These are phyloP conservation scores for Prunella fulvescens DNA, from an alignment of 2,113 vertebrate genomes.

Conservation along the genomic window DNA sequence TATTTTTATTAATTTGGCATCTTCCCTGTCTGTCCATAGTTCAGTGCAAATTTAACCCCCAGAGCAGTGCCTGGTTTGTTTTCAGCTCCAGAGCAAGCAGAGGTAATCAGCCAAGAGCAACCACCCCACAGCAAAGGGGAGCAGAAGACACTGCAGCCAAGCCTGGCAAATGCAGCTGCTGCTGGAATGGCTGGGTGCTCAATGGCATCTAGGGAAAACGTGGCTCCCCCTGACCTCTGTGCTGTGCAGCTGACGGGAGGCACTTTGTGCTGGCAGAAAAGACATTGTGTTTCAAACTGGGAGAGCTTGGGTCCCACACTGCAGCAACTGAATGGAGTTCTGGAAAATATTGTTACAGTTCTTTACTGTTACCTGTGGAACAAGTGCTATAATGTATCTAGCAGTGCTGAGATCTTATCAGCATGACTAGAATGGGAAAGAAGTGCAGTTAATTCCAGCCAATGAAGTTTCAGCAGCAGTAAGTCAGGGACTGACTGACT, in stretches of 20 bases:
- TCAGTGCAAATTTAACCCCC: background rate
- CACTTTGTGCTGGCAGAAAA: background rate
- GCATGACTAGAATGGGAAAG: accelerated
- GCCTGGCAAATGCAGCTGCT: background rate
- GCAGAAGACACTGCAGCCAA: background rate
- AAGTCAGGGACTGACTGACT: background rate
- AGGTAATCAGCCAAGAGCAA: background rate
- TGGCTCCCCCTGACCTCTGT: background rate
- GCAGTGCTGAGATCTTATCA: accelerated
- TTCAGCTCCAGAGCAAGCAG: background rate
- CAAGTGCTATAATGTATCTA: background rate
- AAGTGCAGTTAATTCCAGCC: accelerated
- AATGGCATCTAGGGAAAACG: accelerated
- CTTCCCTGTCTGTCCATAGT: background rate
- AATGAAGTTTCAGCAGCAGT: accelerated
- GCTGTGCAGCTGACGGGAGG: background rate
- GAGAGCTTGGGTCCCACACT: background rate
- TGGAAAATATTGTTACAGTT: background rate
- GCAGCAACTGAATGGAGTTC: accelerated
- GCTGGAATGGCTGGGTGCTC: accelerated
- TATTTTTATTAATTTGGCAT: background rate
- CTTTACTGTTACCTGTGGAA: background rate
- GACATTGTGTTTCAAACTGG: background rate
- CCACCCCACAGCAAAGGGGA: accelerated
- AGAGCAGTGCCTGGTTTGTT: background rate